phyloP scores from a whole-genome alignment of 2,797 vertebrate genomes.

The Huso huso region DNA sequence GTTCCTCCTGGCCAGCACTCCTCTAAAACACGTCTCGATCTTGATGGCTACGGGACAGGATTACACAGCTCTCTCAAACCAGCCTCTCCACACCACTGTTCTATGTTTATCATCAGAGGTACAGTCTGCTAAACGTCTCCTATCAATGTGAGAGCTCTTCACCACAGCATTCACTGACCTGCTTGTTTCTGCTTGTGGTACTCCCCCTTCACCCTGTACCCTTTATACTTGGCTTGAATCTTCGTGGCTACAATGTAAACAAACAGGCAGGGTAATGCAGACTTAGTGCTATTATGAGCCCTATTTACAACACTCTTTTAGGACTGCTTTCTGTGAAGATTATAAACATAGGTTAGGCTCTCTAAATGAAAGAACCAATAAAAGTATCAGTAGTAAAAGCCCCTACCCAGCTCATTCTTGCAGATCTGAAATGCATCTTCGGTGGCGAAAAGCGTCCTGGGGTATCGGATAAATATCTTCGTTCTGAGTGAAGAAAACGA shows the following conservation, averaged over 20 bases:
- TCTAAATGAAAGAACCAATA: too few relatives aligned
- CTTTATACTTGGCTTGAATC: slow-evolving; percentile 87
- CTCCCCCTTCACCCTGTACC: slow-evolving; percentile 68
- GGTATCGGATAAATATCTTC: slow-evolving; percentile 95
- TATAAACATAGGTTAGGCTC: not conserved
- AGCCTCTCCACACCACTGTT: not conserved
- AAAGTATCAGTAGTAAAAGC: not conserved
- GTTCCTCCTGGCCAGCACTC: slow-evolving; percentile 74
- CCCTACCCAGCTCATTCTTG: slow-evolving; percentile 81
- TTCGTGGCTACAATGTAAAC: slow-evolving; percentile 63
- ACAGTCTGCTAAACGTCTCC: not conserved
- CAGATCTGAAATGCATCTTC: slow-evolving; percentile 88
- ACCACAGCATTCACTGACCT: slow-evolving; percentile 49
- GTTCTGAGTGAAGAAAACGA: slow-evolving; percentile 58
- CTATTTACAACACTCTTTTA: too few relatives aligned
- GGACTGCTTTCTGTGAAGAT: not conserved
- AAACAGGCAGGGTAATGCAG: not conserved
- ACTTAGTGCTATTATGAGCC: slow-evolving; percentile 6
- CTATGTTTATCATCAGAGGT: not conserved
- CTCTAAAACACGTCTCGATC: slow-evolving; percentile 85
- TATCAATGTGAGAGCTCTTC: not conserved
- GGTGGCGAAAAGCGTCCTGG: slow-evolving; percentile 86
- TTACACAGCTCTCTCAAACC: not conserved
- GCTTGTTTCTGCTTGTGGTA: slow-evolving; percentile 78
- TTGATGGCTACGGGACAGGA: slow-evolving; percentile 65